phyloP scores from a whole-genome alignment of 2,113 vertebrate species.

The Notarius lentiginosus region DNA sequence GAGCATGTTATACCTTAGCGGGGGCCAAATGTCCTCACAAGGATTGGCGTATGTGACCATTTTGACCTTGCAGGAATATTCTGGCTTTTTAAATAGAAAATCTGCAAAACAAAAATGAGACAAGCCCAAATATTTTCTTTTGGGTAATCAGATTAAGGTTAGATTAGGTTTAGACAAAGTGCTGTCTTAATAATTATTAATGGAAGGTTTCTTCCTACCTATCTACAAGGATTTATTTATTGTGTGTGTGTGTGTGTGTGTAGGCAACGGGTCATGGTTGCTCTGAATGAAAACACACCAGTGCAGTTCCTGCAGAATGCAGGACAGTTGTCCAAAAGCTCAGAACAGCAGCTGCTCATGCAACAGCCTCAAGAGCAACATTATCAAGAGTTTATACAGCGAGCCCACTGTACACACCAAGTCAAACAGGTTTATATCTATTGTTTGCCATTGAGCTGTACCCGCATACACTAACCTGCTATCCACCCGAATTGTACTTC shows the following conservation, averaged over 20 bases:
- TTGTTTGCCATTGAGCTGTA: slow-evolving; percentile 70
- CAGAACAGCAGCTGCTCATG: slow-evolving; percentile 91
- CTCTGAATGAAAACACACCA: slow-evolving; percentile 91
- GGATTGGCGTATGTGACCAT: not conserved
- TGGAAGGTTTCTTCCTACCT: not conserved
- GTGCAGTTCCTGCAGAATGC: slow-evolving; percentile 97
- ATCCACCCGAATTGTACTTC: not conserved
- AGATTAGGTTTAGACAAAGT: no score
- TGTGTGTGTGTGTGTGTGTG: slow-evolving; percentile 24
- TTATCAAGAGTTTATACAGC: slow-evolving; percentile 97
- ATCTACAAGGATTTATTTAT: not conserved
- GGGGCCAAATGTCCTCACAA: not conserved
- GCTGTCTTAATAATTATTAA: not conserved
- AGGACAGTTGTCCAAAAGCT: slow-evolving; percentile 90
- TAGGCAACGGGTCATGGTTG: slow-evolving; percentile 97
- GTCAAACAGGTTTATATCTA: slow-evolving; percentile 85
- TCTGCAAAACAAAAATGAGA: no score
- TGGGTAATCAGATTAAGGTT: no score
- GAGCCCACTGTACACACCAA: slow-evolving; percentile 78
- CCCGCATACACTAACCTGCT: not conserved
- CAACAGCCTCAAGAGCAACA: slow-evolving; percentile 96
- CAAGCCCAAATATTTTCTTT: no score
- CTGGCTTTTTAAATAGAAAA: not conserved
- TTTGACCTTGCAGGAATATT: not conserved
- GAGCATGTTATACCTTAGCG: not conserved